Conservation (phyloP, 2,797 vertebrate species). For the Diplodus puntazzo region DNA sequence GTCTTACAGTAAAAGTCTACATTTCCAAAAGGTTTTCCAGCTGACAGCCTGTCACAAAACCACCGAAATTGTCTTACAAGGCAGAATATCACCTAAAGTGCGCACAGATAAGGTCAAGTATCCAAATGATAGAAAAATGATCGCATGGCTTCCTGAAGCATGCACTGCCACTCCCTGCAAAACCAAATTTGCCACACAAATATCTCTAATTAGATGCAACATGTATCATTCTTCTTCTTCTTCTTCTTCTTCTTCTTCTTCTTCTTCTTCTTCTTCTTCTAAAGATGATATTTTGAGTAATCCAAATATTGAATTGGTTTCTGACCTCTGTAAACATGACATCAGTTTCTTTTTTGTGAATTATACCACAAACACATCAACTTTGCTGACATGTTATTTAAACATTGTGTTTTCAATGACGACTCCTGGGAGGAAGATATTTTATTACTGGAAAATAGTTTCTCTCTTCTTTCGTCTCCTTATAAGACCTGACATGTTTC, state of each 20-base stretch:
- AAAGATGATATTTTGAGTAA: not conserved
- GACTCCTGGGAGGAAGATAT: not conserved
- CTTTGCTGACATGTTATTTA: not conserved
- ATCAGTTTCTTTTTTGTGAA: not conserved
- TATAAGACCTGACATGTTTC: not conserved
- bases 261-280: no score
- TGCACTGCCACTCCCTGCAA: no score
- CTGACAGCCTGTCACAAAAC: no score
- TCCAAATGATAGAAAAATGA: no score
- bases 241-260: no score
- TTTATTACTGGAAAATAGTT: not conserved
- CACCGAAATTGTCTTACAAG: no score
- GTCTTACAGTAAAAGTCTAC: no score
- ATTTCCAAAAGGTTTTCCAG: no score
- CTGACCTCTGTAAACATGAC: not conserved
- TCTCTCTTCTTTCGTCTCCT: not conserved
- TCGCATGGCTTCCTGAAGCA: no score
- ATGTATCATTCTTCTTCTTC: not conserved
- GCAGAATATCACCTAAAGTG: no score
- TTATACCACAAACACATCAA: not conserved
- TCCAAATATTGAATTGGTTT: not conserved
- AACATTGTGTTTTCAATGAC: not conserved
- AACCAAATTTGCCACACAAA: not conserved
- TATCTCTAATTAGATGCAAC: not conserved
- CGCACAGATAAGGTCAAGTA: no score